Conservation (phyloP, 2,888 invertebrate species). For the Rugalucina vietnamica region DNA sequence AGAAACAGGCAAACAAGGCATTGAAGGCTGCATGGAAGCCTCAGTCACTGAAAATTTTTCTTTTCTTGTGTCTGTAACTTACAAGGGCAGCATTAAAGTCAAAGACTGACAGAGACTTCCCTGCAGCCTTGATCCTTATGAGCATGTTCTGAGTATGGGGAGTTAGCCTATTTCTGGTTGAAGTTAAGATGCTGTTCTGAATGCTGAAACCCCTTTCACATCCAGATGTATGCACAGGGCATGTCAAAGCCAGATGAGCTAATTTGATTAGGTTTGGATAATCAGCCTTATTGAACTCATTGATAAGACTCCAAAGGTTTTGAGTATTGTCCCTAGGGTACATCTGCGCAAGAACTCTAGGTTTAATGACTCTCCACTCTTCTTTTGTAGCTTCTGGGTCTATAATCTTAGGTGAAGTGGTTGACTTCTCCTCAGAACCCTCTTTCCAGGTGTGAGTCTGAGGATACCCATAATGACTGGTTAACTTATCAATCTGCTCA, state of each 20-base stretch:
- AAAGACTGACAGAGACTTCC: neutral
- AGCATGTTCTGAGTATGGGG: neutral
- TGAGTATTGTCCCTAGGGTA: slow-evolving; percentile 12
- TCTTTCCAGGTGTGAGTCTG: neutral
- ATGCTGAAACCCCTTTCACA: slow-evolving; percentile 26
- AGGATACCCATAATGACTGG: neutral
- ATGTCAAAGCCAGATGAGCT: neutral
- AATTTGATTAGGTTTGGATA: slow-evolving; percentile 17
- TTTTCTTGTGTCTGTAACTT: neutral
- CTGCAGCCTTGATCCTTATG: slow-evolving; percentile 6
- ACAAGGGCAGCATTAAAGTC: slow-evolving; percentile 2
- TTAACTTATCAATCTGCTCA: neutral
- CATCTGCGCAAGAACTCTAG: neutral
- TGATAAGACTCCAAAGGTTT: slow-evolving; percentile 9
- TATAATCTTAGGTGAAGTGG: slow-evolving; percentile 20
- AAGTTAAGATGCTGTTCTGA: slow-evolving; percentile 4
- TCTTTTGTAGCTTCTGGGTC: slow-evolving; percentile 1
- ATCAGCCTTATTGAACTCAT: neutral
- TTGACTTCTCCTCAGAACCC: neutral
- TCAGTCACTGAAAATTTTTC: neutral
- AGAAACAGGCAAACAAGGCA: too few species aligned
- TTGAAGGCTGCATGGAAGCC: too few species aligned
- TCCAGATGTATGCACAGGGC: slow-evolving; percentile 8
- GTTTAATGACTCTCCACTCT: neutral
- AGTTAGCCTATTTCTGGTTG: slow-evolving; percentile 11